phyloP scores from a whole-genome alignment of 2,797 vertebrate genomes.

The Hippopotamyrus pictus region DNA sequence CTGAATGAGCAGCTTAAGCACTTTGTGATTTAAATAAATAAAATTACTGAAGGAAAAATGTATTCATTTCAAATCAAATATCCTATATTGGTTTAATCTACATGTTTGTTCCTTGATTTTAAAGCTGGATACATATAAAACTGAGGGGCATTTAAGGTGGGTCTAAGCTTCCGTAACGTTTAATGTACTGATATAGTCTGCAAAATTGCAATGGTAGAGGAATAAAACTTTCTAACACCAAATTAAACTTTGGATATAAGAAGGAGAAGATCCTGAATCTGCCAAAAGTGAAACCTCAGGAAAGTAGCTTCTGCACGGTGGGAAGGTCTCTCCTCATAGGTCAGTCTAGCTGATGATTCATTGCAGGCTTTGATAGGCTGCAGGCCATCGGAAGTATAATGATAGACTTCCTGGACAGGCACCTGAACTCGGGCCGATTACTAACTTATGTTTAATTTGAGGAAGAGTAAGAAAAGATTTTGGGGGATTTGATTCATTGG shows the following conservation, averaged over 20 bases:
- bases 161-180: not conserved
- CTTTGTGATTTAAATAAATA: not conserved
- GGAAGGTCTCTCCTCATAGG: not conserved
- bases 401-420: not conserved
- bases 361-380: not conserved
- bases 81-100: not conserved
- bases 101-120: not conserved
- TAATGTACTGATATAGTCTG: not conserved
- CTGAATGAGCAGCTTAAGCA: not conserved
- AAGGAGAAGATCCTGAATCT: not conserved
- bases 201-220: not conserved
- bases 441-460: not conserved
- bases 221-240: not conserved
- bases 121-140: not conserved
- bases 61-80: not conserved
- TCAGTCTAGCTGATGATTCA: not conserved
- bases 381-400: not conserved
- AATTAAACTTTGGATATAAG: not conserved
- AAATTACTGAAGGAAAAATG: not conserved
- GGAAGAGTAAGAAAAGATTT: not conserved
- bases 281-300: not conserved
- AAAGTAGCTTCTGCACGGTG: not conserved
- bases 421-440: not conserved
- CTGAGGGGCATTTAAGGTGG: not conserved
- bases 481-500: constrained; percentile 28